These are phyloP conservation scores for Amphipyra tragopoginis DNA, from an alignment of 2,888 invertebrate genomes.

Conservation along the genomic window DNA sequence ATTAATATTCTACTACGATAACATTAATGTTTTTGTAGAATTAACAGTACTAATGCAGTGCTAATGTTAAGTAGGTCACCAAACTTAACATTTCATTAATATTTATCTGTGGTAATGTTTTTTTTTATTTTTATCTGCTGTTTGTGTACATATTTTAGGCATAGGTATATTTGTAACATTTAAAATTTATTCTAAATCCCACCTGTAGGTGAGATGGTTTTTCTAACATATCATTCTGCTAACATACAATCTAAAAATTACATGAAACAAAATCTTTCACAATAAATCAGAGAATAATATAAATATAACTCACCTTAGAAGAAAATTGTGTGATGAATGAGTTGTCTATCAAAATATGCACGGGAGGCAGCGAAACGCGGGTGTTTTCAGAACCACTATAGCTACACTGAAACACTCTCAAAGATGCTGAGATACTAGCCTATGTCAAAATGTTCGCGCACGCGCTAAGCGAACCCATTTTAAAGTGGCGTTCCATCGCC, in stretches of 20 bases:
- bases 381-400: constrained; percentile 52
- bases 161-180: not conserved
- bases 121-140: not conserved
- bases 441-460: constrained; percentile 72
- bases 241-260: not conserved
- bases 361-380: constrained; percentile 33
- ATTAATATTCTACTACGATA: constrained; percentile 8
- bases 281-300: not conserved
- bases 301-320: constrained; percentile 46
- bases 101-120: constrained; percentile 3
- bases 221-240: not conserved
- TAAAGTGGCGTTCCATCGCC: constrained; percentile 49
- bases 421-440: constrained; percentile 62
- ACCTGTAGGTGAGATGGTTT: constrained; percentile 5
- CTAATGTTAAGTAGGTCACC: constrained; percentile 41
- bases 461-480: constrained; percentile 58
- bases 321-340: constrained; percentile 41
- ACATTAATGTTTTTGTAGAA: constrained; percentile 9
- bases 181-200: not conserved
- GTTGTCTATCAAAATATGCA: constrained; percentile 34
- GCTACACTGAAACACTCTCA: constrained; percentile 42
- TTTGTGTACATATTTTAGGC: not conserved
- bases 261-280: not conserved
- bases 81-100: constrained; percentile 8
- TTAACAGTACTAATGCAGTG: not conserved